These are phyloP conservation scores for Malacosoma neustria DNA, from an alignment of 2,888 invertebrate species.

Conservation along the genomic window DNA sequence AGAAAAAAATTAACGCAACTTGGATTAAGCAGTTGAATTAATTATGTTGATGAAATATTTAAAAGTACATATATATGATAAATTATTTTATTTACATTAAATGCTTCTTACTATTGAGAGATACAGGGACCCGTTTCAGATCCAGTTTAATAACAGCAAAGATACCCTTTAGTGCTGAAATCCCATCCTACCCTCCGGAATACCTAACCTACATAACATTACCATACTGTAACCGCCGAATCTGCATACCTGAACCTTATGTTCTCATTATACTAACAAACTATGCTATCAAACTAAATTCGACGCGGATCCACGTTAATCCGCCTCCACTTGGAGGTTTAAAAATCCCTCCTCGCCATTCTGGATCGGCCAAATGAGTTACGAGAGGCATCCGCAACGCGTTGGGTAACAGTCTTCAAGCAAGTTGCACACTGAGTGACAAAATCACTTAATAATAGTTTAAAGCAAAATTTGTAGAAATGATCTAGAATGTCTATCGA, in stretches of 20 bases:
- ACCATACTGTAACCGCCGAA: not conserved
- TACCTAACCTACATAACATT: not conserved
- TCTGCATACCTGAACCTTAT: not conserved
- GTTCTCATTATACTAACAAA: slow-evolving; percentile 5
- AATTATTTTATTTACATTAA: no score
- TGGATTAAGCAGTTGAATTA: no score
- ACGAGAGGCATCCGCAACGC: not conserved
- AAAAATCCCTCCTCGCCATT: not conserved
- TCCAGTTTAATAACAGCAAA: not conserved
- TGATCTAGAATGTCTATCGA: no score
- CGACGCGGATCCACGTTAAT: slow-evolving; percentile 3
- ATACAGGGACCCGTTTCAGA: slow-evolving; percentile 1
- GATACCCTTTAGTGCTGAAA: not conserved
- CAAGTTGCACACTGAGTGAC: not conserved
- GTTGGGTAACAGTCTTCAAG: not conserved
- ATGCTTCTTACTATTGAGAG: slow-evolving; percentile 1
- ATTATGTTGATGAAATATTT: no score
- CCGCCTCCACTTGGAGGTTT: slow-evolving; percentile 1
- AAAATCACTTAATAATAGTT: no score
- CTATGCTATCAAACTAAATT: slow-evolving; percentile 7
- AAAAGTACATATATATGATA: no score
- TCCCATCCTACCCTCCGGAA: not conserved
- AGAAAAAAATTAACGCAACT: no score
- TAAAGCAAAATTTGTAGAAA: no score
- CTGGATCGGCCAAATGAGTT: not conserved